These are phyloP conservation scores for Caenorhabditis sp. DNA, from an alignment of 2,888 invertebrate species.

Conservation along the genomic window DNA sequence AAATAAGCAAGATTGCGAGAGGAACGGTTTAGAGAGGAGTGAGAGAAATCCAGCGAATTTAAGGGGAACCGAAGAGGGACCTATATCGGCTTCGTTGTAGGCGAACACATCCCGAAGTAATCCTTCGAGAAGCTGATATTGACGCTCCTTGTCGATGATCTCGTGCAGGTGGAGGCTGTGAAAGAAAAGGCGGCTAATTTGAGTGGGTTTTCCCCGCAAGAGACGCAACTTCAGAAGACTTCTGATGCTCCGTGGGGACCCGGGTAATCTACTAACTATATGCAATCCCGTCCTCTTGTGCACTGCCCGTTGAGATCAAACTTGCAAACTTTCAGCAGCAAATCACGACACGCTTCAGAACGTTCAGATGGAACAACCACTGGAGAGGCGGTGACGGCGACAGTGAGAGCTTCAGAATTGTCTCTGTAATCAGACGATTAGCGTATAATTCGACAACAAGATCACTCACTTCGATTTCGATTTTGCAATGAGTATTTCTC, in stretches of 20 bases:
- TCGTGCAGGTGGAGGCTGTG: conserved; percentile 34
- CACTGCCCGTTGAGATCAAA: conserved; percentile 52
- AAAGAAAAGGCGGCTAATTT: conserved; percentile 1
- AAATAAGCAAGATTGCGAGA: too few relatives aligned
- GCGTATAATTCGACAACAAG: neutral
- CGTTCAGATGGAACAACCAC: neutral
- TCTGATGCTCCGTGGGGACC: too few relatives aligned
- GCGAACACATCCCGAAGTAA: conserved; percentile 34
- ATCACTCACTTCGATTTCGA: neutral
- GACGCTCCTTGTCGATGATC: conserved; percentile 5
- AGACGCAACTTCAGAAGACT: too few relatives aligned
- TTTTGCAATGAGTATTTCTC: conserved; percentile 11
- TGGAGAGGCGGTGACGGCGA: conserved; percentile 2
- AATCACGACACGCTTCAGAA: conserved; percentile 6
- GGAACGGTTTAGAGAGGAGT: neutral
- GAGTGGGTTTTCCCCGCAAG: too few relatives aligned
- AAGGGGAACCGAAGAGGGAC: conserved; percentile 3
- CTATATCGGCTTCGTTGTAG: conserved; percentile 49
- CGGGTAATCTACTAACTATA: conserved; percentile 32
- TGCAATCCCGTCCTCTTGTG: conserved; percentile 17
- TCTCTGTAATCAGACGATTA: neutral
- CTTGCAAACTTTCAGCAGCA: conserved; percentile 39
- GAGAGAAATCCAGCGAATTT: neutral
- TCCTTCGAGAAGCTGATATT: conserved; percentile 20
- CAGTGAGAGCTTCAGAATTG: neutral